These are phyloP conservation scores for Oceanites oceanicus DNA, from an alignment of 2,113 vertebrate genomes.

Conservation along the genomic window DNA sequence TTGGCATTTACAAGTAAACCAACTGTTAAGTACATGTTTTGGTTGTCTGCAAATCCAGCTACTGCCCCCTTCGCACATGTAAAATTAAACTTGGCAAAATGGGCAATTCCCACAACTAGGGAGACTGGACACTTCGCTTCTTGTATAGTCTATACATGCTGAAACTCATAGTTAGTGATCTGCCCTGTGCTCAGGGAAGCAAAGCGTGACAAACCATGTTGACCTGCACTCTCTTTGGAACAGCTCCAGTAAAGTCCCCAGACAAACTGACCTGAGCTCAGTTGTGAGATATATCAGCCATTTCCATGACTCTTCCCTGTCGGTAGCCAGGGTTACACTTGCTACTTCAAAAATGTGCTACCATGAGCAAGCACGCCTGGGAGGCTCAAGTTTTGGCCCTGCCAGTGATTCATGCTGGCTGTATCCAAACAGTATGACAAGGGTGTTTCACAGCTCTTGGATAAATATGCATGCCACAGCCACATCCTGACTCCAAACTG, in stretches of 20 bases:
- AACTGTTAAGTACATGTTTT: constrained; percentile 16
- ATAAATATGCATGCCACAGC: background rate
- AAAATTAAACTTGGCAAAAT: background rate
- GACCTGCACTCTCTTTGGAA: background rate
- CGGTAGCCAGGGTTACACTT: background rate
- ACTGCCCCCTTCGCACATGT: background rate
- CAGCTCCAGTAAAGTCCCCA: background rate
- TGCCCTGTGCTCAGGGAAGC: background rate
- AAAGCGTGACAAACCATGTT: background rate
- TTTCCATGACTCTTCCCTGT: background rate
- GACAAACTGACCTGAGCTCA: background rate
- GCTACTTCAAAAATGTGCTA: background rate
- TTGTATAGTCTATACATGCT: background rate
- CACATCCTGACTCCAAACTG: constrained; percentile 9
- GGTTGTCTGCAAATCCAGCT: background rate
- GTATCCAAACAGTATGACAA: background rate
- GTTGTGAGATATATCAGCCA: background rate
- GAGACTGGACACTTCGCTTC: background rate
- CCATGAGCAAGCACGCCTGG: background rate
- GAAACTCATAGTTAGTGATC: background rate
- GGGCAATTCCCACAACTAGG: background rate
- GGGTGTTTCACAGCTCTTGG: background rate
- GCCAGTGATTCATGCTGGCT: background rate
- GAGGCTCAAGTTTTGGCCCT: background rate
- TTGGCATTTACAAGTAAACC: constrained; percentile 45